Base-by-base conservation (phyloP, 2,888 invertebrate genomes). In the Lamellibrachia satsuma region DNA sequence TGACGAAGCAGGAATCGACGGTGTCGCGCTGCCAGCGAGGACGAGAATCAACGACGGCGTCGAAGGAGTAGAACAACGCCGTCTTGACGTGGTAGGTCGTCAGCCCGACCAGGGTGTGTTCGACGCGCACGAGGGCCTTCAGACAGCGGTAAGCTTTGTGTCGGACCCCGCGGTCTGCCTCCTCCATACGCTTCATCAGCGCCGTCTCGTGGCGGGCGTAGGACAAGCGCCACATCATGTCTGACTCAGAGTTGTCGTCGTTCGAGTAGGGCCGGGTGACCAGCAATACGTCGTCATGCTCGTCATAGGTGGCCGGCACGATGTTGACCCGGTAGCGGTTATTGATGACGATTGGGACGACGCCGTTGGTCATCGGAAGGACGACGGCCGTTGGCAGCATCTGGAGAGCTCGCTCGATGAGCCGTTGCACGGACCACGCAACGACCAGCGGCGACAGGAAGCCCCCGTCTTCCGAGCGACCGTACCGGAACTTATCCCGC, bases 21-120 rank as follows among this genome's bases (percentile, higher is more conserved):
- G 94, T 93, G 52, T 94, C 92, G 7, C 95, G 91, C 93, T 96
- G 95, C 96, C 96, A 96, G 7, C 95, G 93, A 8, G 95, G 95
- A 0, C 95, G 94, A 90, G 94, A 93, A 93, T 96, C 96, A 39
- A 96, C 94, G 90, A 94, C 95, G 51, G 94, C 94, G 93, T 96
- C 95, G 90, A 95, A 95, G 90, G 95, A 95, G 92, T 95, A 95
- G 91, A 96, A 94, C 7, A 96, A 93, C 7, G 95, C 95, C 7
- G 95, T 95, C 94, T 95, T 95, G 51, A 96, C 93, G 92, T 95
- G 95, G 93, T 95, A 95, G 1, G 94, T 93, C 0, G 94, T 94
- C n/a, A 95, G 92, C 8, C 94, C 94, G 9, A 92, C 91, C 22
- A 95, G 94, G 27, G 94, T 94, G 93, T 94, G 94, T 92, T 95